Percentiles rank a stretch among this genome's conserved stretches.
phyloP scores from a whole-genome alignment of 2,888 invertebrate species.

The Apotomis capreana region DNA sequence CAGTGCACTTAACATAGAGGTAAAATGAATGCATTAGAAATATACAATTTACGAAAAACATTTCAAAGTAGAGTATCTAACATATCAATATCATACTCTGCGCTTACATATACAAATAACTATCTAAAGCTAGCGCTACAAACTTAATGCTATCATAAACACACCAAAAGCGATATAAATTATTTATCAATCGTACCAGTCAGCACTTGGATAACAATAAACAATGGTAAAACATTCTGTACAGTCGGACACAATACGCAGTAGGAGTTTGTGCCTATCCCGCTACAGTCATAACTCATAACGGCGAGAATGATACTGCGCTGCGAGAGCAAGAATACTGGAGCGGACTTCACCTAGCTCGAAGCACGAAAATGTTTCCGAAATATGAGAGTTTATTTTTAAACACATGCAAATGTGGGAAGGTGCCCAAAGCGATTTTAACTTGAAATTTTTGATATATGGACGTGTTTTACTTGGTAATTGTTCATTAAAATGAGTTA shows the following conservation, averaged over 20 bases:
- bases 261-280: slow-evolving; percentile 57
- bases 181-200: slow-evolving; percentile 47
- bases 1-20: too few species aligned
- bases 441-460: slow-evolving; percentile 28
- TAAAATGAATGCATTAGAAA: too few species aligned
- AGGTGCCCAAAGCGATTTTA: slow-evolving; percentile 11
- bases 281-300: slow-evolving; percentile 56
- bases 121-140: slow-evolving; percentile 10
- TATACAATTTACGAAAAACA: too few species aligned
- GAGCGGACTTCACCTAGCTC: slow-evolving; percentile 28
- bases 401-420: slow-evolving; percentile 38
- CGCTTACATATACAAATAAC: slow-evolving; percentile 15
- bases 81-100: slow-evolving; percentile 15
- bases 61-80: slow-evolving; percentile 19
- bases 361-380: slow-evolving; percentile 14
- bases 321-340: slow-evolving; percentile 32
- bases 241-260: slow-evolving; percentile 59
- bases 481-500: slow-evolving; percentile 43
- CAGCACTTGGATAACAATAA: slow-evolving; percentile 55
- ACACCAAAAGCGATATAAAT: slow-evolving; percentile 42
- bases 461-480: slow-evolving; percentile 29
- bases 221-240: slow-evolving; percentile 59
- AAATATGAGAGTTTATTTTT: slow-evolving; percentile 16
- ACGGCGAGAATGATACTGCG: slow-evolving; percentile 29
- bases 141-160: slow-evolving; percentile 38